These are phyloP conservation scores for Mystacides longicornis DNA, from an alignment of 2,888 invertebrate genomes.

Conservation along the genomic window DNA sequence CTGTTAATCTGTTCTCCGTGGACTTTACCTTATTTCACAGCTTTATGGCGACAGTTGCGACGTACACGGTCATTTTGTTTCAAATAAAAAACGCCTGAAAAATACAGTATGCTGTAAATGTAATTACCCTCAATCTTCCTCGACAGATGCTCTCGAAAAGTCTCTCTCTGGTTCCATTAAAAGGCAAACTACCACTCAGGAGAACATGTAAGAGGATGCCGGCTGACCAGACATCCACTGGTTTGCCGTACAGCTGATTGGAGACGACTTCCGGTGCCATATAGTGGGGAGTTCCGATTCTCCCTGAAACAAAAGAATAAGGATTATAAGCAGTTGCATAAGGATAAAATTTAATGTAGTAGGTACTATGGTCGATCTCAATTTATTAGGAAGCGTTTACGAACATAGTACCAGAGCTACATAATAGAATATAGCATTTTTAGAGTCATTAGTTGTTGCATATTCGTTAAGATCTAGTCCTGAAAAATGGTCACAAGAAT, in stretches of 20 bases:
- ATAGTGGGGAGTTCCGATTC: slow-evolving; percentile 93
- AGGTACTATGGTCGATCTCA: no score
- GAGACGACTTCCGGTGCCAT: slow-evolving; percentile 98
- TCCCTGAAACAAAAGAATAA: slow-evolving; percentile 48
- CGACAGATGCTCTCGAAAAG: slow-evolving; percentile 87
- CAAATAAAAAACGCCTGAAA: neutral
- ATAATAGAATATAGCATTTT: no score
- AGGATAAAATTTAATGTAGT: neutral
- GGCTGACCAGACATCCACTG: slow-evolving; percentile 97
- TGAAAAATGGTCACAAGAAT: no score
- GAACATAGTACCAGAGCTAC: no score
- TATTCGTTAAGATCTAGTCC: no score
- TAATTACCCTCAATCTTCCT: slow-evolving; percentile 68
- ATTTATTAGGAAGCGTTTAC: no score
- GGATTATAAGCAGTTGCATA: neutral
- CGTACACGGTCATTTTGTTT: neutral
- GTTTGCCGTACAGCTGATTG: slow-evolving; percentile 83
- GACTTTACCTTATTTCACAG: neutral
- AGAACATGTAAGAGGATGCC: slow-evolving; percentile 92
- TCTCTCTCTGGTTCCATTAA: slow-evolving; percentile 88
- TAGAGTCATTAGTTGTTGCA: no score
- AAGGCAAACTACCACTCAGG: slow-evolving; percentile 90
- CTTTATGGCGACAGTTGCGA: neutral
- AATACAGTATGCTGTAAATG: neutral
- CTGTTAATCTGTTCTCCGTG: neutral